Evolutionary conservation across 2,113 vertebrate species (phyloP), one percentile per base, ranked within the genome.

Genomic region (Atherinomorus stipes): DNA sequence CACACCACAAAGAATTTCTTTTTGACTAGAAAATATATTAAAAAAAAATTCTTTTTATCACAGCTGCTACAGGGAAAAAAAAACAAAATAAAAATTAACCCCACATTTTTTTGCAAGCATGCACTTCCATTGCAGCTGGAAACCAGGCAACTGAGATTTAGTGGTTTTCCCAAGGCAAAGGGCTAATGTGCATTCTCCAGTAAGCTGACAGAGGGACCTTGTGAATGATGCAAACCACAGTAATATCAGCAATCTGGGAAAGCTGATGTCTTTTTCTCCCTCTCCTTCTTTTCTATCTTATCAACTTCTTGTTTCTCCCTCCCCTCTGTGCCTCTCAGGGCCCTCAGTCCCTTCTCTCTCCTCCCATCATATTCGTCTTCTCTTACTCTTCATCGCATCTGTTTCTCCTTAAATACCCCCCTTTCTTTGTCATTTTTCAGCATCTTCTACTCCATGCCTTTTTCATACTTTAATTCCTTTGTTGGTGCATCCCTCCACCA

Each of bases 201-300:
- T 44, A 18, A 38, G 66, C 67, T 79, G 70, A 71, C 56, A 49
- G 53, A 61, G 78, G 60, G 25, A 31, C 16, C 2, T 2, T 45
- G 64, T 37, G 74, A 57, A 75, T 91, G 92, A 91, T 91, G 87
- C 76, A 92, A 91, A 77, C 64, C n/a, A 53, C 60, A 81, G 91
- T 88, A 91, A 93, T 88, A 76, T 65, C 80, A 64, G 83, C 78
- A 67, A 85, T 85, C 47, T 69, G 78, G 64, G 52, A 47, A 77
- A 77, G 58, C 60, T 68, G 54, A 49, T 63, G 45, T 67, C 73
- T 67, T 60, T 54, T 23, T 72, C 11, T 12, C 63, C 28, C 54
- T 44, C 18, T 19, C 47, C 59, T 60, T 47, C 56, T 54, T 26
- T 52, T 61, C 62, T 16, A 77, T 83, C 56, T 87, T 85, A 85